These are phyloP conservation scores for Xylota sylvarum DNA, from an alignment of 2,888 invertebrate species.

Conservation along the genomic window DNA sequence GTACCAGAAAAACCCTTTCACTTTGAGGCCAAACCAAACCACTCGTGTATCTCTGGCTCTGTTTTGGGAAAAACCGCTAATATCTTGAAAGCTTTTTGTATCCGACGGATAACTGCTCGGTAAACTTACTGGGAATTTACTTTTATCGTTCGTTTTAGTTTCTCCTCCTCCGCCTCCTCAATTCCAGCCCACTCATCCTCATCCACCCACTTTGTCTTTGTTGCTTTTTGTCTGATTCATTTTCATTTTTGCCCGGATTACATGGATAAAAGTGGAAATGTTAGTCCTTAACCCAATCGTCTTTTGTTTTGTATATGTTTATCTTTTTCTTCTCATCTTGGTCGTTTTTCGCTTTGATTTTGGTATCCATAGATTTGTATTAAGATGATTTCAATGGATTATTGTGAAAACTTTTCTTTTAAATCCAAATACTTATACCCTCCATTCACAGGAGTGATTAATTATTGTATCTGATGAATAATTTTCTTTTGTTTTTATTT, in stretches of 20 bases:
- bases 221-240: constrained; percentile 54
- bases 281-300: constrained; percentile 44
- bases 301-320: constrained; percentile 31
- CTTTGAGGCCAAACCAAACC: constrained; percentile 50
- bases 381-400: constrained; percentile 23
- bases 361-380: constrained; percentile 35
- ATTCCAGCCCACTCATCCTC: background rate
- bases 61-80: constrained; percentile 70
- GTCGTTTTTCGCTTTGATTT: constrained; percentile 44
- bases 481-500: constrained; percentile 8
- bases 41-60: constrained; percentile 43
- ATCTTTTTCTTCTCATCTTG: background rate
- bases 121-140: constrained; percentile 70
- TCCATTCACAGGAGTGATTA: background rate
- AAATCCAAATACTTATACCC: constrained; percentile 18
- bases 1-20: constrained; percentile 44
- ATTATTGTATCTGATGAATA: constrained; percentile 15
- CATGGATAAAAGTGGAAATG: constrained; percentile 40
- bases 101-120: constrained; percentile 65
- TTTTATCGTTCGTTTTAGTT: constrained; percentile 68
- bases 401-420: constrained; percentile 45
- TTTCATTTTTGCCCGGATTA: constrained; percentile 57
- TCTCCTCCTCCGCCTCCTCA: background rate
- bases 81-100: constrained; percentile 74
- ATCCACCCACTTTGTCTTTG: background rate